Conservation (phyloP, 2,113 vertebrate genomes). For the Myrmophylax atrothorax region DNA sequence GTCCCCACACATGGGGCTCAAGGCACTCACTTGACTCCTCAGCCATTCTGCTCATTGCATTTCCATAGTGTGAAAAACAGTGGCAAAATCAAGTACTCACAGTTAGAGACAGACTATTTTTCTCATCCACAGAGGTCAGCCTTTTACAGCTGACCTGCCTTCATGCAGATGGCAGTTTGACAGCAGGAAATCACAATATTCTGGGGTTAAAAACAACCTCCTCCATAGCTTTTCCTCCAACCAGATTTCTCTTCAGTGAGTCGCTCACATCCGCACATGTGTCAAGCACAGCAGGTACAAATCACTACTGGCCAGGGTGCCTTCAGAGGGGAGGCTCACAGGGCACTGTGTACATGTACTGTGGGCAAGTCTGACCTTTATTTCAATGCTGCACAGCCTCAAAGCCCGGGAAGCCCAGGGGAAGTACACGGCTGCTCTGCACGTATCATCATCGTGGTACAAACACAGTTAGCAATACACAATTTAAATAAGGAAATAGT, state of each 20-base stretch:
- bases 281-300: not conserved
- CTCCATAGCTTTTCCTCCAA: not conserved
- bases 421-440: not conserved
- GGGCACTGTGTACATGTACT: not conserved
- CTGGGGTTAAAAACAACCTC: not conserved
- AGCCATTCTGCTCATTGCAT: not conserved
- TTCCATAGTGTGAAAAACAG: not conserved
- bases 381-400: not conserved
- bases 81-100: not conserved
- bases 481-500: conserved; percentile 10
- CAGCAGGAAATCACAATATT: not conserved
- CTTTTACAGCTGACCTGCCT: not conserved
- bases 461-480: not conserved
- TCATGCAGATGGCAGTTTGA: not conserved
- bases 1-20: not conserved
- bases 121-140: not conserved
- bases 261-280: accelerated
- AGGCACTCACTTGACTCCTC: not conserved
- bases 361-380: not conserved
- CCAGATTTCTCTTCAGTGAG: not conserved
- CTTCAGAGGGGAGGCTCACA: not conserved
- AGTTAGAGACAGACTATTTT: not conserved
- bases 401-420: not conserved
- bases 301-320: not conserved
- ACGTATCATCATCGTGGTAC: not conserved